A percentile compares a stretch with the other conserved stretches of the same genome.
These are phyloP conservation scores for Eilema griseolum DNA, from an alignment of 2,888 invertebrate species.

Conservation along the genomic window DNA sequence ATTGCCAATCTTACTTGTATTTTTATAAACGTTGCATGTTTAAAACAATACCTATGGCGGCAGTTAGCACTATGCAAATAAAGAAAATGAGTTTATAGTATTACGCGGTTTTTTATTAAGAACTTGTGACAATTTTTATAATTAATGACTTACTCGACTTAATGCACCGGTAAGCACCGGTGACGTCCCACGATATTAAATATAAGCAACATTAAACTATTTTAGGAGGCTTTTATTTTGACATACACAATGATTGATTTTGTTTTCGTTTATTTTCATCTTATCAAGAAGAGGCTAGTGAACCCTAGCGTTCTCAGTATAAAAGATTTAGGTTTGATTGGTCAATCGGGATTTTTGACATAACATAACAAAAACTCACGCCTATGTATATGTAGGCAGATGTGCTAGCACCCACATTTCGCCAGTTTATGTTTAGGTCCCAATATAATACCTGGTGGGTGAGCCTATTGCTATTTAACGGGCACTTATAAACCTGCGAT, in stretches of 20 bases:
- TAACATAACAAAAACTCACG: too few species aligned
- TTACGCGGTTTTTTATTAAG: slow-evolving; percentile 22
- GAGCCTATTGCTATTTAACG: too few species aligned
- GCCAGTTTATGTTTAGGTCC: too few species aligned
- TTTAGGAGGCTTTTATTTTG: not conserved
- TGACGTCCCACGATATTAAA: not conserved
- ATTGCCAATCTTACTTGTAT: slow-evolving; percentile 1
- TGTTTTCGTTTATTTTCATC: too few species aligned
- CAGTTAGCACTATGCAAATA: slow-evolving; percentile 27
- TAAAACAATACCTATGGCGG: slow-evolving; percentile 44
- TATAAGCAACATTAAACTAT: not conserved
- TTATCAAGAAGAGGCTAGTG: too few species aligned
- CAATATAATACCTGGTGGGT: too few species aligned
- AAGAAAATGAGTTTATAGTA: slow-evolving; percentile 33
- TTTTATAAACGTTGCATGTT: slow-evolving; percentile 39
- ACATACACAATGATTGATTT: not conserved
- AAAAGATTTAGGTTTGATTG: too few species aligned
- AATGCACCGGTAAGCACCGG: not conserved
- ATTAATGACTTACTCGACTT: slow-evolving; percentile 15
- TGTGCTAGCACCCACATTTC: too few species aligned
- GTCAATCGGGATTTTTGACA: too few species aligned
- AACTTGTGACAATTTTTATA: slow-evolving; percentile 20
- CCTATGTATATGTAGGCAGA: too few species aligned
- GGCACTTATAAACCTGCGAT: too few species aligned
- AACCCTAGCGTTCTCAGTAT: too few species aligned